Conservation (phyloP, 2,888 invertebrate species). For the Macrophya alboannulata region DNA sequence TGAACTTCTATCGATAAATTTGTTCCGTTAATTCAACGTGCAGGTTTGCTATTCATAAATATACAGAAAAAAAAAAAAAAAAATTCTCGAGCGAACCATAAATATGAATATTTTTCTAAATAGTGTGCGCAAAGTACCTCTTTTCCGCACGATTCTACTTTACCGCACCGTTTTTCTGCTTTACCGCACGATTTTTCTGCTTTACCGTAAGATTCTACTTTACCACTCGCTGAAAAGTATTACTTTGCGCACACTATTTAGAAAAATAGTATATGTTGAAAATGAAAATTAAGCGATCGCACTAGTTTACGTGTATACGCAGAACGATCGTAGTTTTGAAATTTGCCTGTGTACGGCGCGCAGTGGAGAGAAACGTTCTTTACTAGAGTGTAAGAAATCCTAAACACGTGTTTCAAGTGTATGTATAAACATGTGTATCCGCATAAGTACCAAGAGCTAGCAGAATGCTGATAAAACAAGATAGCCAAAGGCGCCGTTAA, state of each 20-base stretch:
- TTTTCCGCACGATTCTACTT: no score
- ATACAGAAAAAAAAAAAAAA: no score
- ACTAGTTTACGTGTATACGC: background rate
- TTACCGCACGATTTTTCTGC: no score
- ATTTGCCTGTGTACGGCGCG: background rate
- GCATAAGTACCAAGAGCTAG: background rate
- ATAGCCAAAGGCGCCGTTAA: conserved; percentile 30
- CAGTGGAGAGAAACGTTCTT: background rate
- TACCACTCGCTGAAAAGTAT: no score
- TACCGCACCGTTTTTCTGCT: no score
- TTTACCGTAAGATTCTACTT: no score
- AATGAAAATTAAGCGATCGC: no score
- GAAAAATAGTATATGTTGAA: no score
- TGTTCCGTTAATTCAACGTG: background rate
- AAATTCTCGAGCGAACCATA: no score
- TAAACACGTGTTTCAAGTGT: background rate
- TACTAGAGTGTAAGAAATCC: background rate
- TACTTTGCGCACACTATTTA: no score
- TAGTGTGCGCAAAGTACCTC: no score
- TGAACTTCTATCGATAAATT: background rate
- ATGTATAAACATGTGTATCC: background rate
- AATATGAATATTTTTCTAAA: no score
- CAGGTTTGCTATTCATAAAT: background rate
- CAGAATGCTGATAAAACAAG: conserved; percentile 10
- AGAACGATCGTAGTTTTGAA: background rate